Conservation (phyloP, 1,140 invertebrate genomes). For the Sminthurinus signatus region DNA sequence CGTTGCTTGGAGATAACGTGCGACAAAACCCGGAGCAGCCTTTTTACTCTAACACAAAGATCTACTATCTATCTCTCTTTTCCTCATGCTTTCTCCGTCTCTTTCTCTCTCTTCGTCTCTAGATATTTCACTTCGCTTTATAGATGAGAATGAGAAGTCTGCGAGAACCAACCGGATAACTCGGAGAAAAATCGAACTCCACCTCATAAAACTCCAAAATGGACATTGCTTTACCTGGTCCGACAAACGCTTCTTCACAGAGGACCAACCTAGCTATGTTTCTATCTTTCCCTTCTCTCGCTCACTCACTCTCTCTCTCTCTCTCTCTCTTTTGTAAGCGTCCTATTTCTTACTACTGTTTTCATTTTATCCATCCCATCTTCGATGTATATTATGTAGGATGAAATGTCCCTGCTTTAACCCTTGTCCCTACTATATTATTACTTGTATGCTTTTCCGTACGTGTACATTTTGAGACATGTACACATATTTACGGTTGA, state of each 20-base stretch:
- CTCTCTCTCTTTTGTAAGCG: too few species aligned
- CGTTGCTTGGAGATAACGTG: constrained; percentile 30
- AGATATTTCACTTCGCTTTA: not conserved
- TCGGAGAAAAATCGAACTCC: constrained; percentile 30
- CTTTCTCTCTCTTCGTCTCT: not conserved
- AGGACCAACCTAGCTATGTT: too few species aligned
- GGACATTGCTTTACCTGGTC: constrained; percentile 18
- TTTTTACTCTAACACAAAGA: not conserved
- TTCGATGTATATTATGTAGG: too few species aligned
- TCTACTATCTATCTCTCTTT: constrained; percentile 3
- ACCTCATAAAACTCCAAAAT: constrained; percentile 27
- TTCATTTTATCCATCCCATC: too few species aligned
- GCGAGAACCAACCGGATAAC: constrained; percentile 26
- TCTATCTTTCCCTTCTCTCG: too few species aligned
- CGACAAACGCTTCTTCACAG: too few species aligned
- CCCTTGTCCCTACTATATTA: too few species aligned
- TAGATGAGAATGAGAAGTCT: constrained; percentile 21
- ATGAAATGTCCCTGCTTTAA: too few species aligned
- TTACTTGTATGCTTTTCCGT: too few species aligned
- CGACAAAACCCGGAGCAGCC: constrained; percentile 13
- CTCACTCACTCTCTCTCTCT: constrained; percentile 12
- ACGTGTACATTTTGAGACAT: not conserved
- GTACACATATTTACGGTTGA: not conserved
- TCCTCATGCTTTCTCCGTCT: not conserved
- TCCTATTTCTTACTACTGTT: too few species aligned